phyloP scores from a whole-genome alignment of 2,113 vertebrate species.

The Illadopsis cleaveri region DNA sequence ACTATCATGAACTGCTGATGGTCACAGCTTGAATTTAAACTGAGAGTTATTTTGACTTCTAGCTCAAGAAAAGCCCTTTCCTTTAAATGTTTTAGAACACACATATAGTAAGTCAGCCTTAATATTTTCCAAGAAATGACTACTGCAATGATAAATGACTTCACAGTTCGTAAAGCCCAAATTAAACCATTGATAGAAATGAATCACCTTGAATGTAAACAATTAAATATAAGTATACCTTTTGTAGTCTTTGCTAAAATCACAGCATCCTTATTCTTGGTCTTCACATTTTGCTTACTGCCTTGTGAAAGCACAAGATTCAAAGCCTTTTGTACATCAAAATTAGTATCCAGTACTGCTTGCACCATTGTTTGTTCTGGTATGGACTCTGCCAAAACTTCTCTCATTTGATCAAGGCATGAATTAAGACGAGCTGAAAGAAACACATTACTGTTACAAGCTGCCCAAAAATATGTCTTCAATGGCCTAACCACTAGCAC shows the following conservation, averaged over 20 bases:
- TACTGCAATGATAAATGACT: background rate
- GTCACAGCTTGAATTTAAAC: background rate
- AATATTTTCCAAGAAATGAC: background rate
- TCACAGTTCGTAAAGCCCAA: background rate
- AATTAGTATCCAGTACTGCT: slow-evolving; percentile 84
- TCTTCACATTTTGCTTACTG: slow-evolving; percentile 69
- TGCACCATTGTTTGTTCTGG: slow-evolving; percentile 85
- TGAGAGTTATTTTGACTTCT: background rate
- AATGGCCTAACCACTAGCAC: background rate
- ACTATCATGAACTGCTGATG: background rate
- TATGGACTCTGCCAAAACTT: slow-evolving; percentile 87
- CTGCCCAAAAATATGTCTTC: background rate
- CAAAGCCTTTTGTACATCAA: slow-evolving; percentile 88
- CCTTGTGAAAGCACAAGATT: slow-evolving; percentile 85
- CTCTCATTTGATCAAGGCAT: slow-evolving; percentile 94
- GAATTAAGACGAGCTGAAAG: slow-evolving; percentile 87
- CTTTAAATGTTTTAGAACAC: background rate
- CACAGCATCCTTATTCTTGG: slow-evolving; percentile 50
- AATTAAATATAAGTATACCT: slow-evolving; percentile 83
- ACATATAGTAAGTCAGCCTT: background rate
- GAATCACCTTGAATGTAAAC: background rate
- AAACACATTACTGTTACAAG: slow-evolving; percentile 39
- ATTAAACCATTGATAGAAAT: background rate
- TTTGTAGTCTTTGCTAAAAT: slow-evolving; percentile 75
- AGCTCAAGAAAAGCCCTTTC: background rate